Evolutionary conservation across 2,797 vertebrate genomes (phyloP), one percentile per base, ranked within the genome.

Genomic region (Heliangelus exortis): DNA sequence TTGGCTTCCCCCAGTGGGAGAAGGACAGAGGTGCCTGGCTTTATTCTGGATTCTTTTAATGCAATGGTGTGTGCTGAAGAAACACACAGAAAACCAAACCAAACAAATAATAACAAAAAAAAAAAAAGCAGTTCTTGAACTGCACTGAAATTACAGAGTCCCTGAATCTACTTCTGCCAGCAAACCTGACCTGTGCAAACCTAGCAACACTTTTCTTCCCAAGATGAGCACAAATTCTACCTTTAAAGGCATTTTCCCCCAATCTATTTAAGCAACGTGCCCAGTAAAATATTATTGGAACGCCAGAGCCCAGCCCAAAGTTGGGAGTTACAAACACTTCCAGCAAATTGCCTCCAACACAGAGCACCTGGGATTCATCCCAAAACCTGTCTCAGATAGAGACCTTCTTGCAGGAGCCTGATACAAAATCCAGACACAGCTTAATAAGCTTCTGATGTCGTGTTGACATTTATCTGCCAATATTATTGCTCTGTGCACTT

Each of bases 391-490:
- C 84, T 71, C 45, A 21, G 62, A 51, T 9, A 65, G 7, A 95
- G 72, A 53, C 58, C 68, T 66, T 41, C 92, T 53, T 21, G 34
- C 65, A 80, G 78, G 80, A 93, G 89, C 92, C 89, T 78, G 81
- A 80, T 50, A 82, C 87, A n/a, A 91, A 94, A 83, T 33, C 91
- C 95, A 95, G 95, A 94, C 5, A 31, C 76, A 41, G 84, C 7
- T 6, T 33, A 88, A 92, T 25, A 26, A 91, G 95, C 89, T 96
- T 95, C 94, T 91, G 96, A 96, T 93, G 94, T 94, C 13, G 50
- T 94, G 95, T 72, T 96, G 96, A 96, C 95, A 76, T 94, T 96
- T 91, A 93, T 89, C 97, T 96, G 96, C 96, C 96, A 95, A 82
- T 57, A 81, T 79, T 67, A 34, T 26, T 82, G 97, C 95, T 92